Evolutionary conservation across 2,888 invertebrate species (phyloP).

Genomic region (Ctena decussata): DNA sequence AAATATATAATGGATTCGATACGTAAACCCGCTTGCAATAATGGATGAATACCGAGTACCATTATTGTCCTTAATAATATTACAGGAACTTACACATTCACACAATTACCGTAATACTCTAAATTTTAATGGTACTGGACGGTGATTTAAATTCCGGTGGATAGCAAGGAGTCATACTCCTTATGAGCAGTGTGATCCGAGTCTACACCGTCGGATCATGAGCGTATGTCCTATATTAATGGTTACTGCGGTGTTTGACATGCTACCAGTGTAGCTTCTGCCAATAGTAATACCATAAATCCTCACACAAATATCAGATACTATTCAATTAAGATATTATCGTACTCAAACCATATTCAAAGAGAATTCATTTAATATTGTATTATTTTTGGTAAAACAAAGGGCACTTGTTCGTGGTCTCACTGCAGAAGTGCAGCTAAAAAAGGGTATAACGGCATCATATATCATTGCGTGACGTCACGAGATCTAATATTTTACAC

Average conservation of each 20-base stretch:
- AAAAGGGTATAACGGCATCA: not conserved
- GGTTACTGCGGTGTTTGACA: not conserved
- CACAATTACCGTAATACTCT: too few species aligned
- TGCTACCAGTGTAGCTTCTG: not conserved
- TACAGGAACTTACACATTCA: too few species aligned
- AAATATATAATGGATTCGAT: constrained; percentile 1
- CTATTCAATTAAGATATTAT: not conserved
- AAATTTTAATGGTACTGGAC: too few species aligned
- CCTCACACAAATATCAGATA: not conserved
- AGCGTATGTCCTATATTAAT: not conserved
- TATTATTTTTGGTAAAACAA: not conserved
- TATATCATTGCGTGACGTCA: too few species aligned
- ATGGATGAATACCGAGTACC: not conserved
- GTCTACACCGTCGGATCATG: too few species aligned
- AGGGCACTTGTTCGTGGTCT: not conserved
- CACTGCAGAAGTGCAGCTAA: not conserved
- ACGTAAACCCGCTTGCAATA: not conserved
- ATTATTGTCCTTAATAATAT: too few species aligned
- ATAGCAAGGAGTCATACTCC: too few species aligned
- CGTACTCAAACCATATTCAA: not conserved
- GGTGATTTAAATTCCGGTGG: too few species aligned
- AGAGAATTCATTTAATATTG: too few species aligned
- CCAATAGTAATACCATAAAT: not conserved
- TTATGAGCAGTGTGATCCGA: too few species aligned
- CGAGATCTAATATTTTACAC: too few species aligned